Evolutionary conservation across 2,797 vertebrate genomes (phyloP).

Genomic region (Enteromius paludinosus): DNA sequence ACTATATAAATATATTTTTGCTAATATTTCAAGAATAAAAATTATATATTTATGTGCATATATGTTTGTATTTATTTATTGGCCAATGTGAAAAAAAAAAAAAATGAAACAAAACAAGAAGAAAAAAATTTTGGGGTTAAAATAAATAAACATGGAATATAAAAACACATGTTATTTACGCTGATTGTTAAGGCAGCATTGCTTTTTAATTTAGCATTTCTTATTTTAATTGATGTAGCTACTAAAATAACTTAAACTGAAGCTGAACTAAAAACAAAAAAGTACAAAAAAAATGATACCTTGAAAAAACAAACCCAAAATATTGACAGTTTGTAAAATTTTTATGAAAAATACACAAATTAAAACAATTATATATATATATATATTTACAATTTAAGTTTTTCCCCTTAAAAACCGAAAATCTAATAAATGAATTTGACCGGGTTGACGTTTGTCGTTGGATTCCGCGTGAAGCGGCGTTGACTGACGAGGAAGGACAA

Average conservation of each 20-base stretch:
- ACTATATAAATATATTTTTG: too few species aligned
- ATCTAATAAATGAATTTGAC: conserved; percentile 61
- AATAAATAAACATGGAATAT: background rate
- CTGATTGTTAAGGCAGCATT: background rate
- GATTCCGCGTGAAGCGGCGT: conserved; percentile 75
- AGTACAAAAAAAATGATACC: background rate
- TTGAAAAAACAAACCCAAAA: background rate
- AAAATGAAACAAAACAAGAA: too few species aligned
- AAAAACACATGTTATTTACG: background rate
- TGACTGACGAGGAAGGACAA: conserved; percentile 83
- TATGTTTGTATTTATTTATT: background rate
- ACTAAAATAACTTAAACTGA: background rate
- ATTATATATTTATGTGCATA: background rate
- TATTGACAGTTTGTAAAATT: background rate
- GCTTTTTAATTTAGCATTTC: background rate
- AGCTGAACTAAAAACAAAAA: background rate
- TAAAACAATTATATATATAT: too few species aligned
- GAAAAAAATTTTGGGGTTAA: too few species aligned
- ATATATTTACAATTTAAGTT: background rate
- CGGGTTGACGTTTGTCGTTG: conserved; percentile 75
- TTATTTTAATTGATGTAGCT: background rate
- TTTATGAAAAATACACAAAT: background rate
- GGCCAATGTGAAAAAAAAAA: too few species aligned
- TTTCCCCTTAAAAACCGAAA: background rate
- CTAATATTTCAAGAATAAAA: background rate